Percentiles rank a stretch among this genome's conserved stretches.
These are phyloP conservation scores for Psophia crepitans DNA, from an alignment of 2,113 vertebrate genomes.

Conservation along the genomic window DNA sequence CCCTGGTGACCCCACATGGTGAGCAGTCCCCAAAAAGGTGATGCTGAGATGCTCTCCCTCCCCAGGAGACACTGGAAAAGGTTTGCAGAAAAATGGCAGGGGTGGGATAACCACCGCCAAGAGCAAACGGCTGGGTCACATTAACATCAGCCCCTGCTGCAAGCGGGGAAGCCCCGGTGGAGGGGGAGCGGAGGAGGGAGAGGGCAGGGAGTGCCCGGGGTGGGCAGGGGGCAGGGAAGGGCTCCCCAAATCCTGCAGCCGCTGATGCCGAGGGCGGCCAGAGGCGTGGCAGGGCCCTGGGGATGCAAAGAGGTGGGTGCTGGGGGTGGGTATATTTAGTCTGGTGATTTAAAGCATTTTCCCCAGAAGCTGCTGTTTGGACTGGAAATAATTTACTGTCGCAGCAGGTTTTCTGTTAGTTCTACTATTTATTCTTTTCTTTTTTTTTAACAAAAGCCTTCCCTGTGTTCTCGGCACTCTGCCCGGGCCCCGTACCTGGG, in stretches of 20 bases:
- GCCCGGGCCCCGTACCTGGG: rapidly evolving
- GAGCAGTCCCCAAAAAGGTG: background rate
- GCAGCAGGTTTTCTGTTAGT: background rate
- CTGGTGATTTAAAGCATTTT: background rate
- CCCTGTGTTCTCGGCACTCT: background rate
- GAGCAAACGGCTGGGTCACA: background rate
- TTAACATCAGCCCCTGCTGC: background rate
- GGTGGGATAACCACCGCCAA: background rate
- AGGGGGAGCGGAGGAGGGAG: background rate
- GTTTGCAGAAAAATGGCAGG: background rate
- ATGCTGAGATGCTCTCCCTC: background rate
- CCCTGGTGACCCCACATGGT: background rate
- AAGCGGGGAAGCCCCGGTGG: background rate
- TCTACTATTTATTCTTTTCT: background rate
- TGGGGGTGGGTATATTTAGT: background rate
- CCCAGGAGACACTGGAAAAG: background rate
- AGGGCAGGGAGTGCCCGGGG: background rate
- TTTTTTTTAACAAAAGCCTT: background rate
- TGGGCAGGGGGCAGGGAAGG: no score
- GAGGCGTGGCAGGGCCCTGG: background rate
- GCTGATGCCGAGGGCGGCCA: background rate
- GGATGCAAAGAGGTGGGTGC: background rate
- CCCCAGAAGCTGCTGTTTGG: background rate
- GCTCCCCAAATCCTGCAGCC: background rate
- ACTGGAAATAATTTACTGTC: background rate